Conservation (phyloP, 2,113 vertebrate species). For the Lepisosteus osseus region DNA sequence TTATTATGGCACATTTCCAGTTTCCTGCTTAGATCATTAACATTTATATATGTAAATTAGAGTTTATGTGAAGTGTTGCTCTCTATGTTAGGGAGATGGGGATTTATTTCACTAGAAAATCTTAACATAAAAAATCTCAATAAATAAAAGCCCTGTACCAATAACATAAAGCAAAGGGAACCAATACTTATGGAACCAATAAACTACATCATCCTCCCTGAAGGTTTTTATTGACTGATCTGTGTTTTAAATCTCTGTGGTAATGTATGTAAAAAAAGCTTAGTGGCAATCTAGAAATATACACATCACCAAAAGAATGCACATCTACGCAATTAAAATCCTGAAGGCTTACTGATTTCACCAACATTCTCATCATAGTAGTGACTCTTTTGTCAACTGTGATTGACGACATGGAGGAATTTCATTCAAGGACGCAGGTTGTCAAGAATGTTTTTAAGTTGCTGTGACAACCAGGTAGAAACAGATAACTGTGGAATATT, state of each 20-base stretch:
- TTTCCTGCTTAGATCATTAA: slow-evolving; percentile 36
- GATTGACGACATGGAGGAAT: neutral
- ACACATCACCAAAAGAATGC: neutral
- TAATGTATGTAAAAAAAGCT: slow-evolving; percentile 13
- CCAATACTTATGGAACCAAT: slow-evolving; percentile 30
- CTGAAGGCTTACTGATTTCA: neutral
- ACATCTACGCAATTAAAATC: neutral
- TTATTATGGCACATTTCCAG: slow-evolving; percentile 28
- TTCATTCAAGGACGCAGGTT: neutral
- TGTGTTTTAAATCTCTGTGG: slow-evolving; percentile 21
- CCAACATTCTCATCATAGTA: neutral
- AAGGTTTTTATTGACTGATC: slow-evolving; percentile 17
- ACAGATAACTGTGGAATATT: neutral
- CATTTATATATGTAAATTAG: slow-evolving; percentile 39
- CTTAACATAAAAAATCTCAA: neutral
- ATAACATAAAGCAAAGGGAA: slow-evolving; percentile 9
- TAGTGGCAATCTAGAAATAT: neutral
- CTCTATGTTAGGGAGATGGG: slow-evolving; percentile 6
- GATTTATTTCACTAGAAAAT: slow-evolving; percentile 4
- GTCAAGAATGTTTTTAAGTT: neutral
- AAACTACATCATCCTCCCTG: slow-evolving; percentile 24
- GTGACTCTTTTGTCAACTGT: neutral
- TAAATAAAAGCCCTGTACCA: slow-evolving; percentile 7
- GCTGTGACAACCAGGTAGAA: slow-evolving; percentile 3
- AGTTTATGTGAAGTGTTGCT: slow-evolving; percentile 29